phyloP scores from a whole-genome alignment of 2,797 vertebrate genomes.

The Gymnocypris eckloni region DNA sequence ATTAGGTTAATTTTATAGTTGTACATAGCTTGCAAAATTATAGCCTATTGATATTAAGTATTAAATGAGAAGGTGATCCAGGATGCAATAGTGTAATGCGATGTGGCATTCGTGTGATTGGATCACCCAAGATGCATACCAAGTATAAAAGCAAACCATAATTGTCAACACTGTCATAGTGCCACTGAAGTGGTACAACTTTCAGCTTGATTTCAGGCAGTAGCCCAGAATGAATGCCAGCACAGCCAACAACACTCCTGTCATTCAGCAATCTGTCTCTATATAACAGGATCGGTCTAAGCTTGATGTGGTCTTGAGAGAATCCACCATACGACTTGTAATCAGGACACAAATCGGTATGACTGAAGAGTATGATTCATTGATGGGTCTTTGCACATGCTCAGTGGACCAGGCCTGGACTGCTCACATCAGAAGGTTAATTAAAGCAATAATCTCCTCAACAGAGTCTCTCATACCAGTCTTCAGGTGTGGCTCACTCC shows the following conservation, averaged over 20 bases:
- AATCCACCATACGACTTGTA: conserved; percentile 80
- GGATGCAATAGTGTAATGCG: neutral
- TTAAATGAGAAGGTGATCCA: neutral
- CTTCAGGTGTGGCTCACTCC: conserved; percentile 68
- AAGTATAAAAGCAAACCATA: neutral
- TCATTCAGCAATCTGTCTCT: conserved; percentile 62
- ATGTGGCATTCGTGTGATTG: neutral
- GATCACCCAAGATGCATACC: conserved; percentile 2
- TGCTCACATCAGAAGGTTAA: conserved; percentile 75
- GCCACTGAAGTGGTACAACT: neutral
- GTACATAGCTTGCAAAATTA: neutral
- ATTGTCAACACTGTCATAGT: neutral
- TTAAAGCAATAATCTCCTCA: conserved; percentile 84
- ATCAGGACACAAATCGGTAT: conserved; percentile 78
- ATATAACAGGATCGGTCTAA: conserved; percentile 46
- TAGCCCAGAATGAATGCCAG: conserved; percentile 18
- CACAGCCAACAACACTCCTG: conserved; percentile 21
- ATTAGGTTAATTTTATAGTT: no score
- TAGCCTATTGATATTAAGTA: neutral
- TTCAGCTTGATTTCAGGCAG: conserved; percentile 3
- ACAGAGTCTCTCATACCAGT: conserved; percentile 64
- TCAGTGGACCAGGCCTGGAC: conserved; percentile 70
- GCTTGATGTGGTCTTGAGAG: conserved; percentile 37
- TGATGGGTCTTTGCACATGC: conserved; percentile 75
- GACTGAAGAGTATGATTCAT: conserved; percentile 74